phyloP scores from a whole-genome alignment of 1,140 invertebrate species.

The Gryllus bimaculatus region DNA sequence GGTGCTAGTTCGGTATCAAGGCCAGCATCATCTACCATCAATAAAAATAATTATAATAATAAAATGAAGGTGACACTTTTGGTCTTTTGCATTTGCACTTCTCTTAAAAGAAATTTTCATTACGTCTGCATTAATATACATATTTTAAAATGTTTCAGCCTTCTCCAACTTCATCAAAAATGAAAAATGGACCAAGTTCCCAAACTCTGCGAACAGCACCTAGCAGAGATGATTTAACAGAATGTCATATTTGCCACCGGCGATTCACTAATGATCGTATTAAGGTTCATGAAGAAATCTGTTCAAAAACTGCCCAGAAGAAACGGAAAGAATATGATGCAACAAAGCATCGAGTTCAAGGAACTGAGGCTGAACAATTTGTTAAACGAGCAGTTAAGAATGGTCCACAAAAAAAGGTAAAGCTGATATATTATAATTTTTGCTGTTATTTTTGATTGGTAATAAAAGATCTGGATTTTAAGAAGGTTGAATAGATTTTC shows the following conservation, averaged over 20 bases:
- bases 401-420: slow-evolving; percentile 32
- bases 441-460: neutral
- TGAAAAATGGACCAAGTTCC: neutral
- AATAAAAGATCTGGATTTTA: neutral
- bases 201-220: neutral
- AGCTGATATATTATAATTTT: slow-evolving; percentile 21
- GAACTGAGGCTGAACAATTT: slow-evolving; percentile 79
- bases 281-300: slow-evolving; percentile 71
- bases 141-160: neutral
- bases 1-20: neutral
- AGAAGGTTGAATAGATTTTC: too few species aligned
- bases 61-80: neutral
- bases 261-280: slow-evolving; percentile 72
- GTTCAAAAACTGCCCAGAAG: slow-evolving; percentile 58
- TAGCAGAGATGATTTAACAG: slow-evolving; percentile 29
- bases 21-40: neutral
- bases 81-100: neutral
- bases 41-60: neutral
- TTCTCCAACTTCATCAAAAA: neutral
- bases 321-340: slow-evolving; percentile 83
- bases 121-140: neutral
- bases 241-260: slow-evolving; percentile 56
- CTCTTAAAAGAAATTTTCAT: neutral
- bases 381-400: neutral
- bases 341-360: slow-evolving; percentile 68